Base-by-base conservation (phyloP, 2,888 invertebrate species). In the Plagodis dolabraria region DNA sequence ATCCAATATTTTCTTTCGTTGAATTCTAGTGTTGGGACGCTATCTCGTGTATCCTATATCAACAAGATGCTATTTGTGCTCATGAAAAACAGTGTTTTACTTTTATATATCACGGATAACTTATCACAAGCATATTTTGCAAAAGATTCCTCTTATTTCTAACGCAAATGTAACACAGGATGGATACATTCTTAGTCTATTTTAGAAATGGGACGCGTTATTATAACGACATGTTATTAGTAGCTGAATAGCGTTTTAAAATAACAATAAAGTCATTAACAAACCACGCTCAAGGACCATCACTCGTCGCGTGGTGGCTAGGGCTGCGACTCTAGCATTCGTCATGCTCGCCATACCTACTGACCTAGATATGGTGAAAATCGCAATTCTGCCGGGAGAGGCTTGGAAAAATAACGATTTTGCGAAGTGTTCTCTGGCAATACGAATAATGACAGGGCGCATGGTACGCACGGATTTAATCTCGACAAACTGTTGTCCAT, bases 181-280 rank as follows among this genome's bases (percentile, higher is more conserved):
- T 38, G 48, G n/a, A 10, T n/a, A 38, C 48, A 48, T 44, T 55
- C 47, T n/a, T 38, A 11, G 44, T 45, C 35, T 56, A 60, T 60
- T 56, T 48, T 33, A 49, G 47, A 56, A 56, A 33, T 35, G 36
- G 55, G 46, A 48, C 60, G 42, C 48, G 48, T 12, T 47, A 49
- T 48, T 33, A 6, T 33, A 34, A 6, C 35, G 12, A 45, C 34
- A 5, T 36, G 45, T 45, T 38, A 52, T 49, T 40, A 49, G 56
- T 46, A 56, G 45, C 47, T 35, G 53, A 52, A 52, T 48, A 38
- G n/a, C 38, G 49, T 55, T 54, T 60, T 55, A 65, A 64, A 65
- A 68, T 64, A 66, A 67, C 65, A 70, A 67, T 64, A 67, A 67
- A 65, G 63, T 63, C 57, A 67, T 64, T 61, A 67, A 61, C 49